phyloP scores from a whole-genome alignment of 1,140 invertebrate species.

The Spodoptera frugiperda region DNA sequence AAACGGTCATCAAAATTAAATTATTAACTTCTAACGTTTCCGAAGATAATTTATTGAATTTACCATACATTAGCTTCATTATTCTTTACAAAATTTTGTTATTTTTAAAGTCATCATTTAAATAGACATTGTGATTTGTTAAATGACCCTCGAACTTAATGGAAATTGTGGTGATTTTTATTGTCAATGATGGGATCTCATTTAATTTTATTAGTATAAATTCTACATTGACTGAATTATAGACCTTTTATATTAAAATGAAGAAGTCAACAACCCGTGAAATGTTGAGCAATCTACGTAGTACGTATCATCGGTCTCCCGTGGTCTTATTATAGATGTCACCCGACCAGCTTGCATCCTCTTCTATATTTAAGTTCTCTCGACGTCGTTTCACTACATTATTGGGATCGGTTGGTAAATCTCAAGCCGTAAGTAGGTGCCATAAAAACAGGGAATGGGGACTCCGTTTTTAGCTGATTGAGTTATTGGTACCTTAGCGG shows the following conservation, averaged over 20 bases:
- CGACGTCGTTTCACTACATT: slow-evolving; percentile 63
- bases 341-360: slow-evolving; percentile 83
- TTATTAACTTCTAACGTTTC: not conserved
- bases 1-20: not conserved
- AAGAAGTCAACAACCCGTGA: slow-evolving; percentile 80
- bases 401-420: slow-evolving; percentile 55
- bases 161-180: too few species aligned
- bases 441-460: slow-evolving; percentile 15
- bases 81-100: too few species aligned
- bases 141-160: too few species aligned
- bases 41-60: not conserved
- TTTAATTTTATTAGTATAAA: too few species aligned
- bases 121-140: too few species aligned
- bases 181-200: too few species aligned
- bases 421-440: slow-evolving; percentile 49
- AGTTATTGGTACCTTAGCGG: slow-evolving; percentile 23
- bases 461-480: slow-evolving; percentile 27
- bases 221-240: not conserved
- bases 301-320: slow-evolving; percentile 77
- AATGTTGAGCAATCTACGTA: slow-evolving; percentile 75
- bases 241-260: slow-evolving; percentile 22
- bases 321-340: slow-evolving; percentile 85
- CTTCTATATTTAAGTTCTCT: slow-evolving; percentile 82
- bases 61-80: too few species aligned
- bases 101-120: too few species aligned